Evolutionary conservation across 2,797 vertebrate genomes (phyloP).

Genomic region (Phataginus tricuspis): DNA sequence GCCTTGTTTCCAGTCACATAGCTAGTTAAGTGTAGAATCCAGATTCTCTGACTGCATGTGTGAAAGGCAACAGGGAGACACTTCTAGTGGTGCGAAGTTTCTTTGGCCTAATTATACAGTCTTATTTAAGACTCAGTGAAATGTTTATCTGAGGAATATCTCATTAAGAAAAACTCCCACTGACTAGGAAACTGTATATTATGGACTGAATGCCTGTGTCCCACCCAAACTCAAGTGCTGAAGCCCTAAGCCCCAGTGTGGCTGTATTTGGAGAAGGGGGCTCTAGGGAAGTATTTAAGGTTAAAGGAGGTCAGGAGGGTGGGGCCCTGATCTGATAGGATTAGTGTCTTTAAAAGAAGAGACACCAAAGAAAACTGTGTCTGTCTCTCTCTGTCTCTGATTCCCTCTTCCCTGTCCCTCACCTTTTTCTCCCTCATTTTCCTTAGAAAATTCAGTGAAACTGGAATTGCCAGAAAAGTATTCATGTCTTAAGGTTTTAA

Average conservation of each 20-base stretch:
- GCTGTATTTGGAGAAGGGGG: not conserved
- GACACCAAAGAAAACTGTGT: not conserved
- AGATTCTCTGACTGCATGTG: not conserved
- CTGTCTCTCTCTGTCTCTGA: not conserved
- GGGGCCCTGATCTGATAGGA: not conserved
- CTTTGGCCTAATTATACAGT: not conserved
- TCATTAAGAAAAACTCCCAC: conserved; percentile 12
- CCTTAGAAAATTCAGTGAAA: not conserved
- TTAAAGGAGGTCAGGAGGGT: not conserved
- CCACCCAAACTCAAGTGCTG: not conserved
- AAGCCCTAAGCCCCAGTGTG: not conserved
- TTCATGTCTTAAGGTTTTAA: not conserved
- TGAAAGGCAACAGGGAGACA: not conserved
- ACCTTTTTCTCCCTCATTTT: rapidly evolving
- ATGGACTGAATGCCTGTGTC: not conserved
- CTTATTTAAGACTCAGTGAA: not conserved
- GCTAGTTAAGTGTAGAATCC: not conserved
- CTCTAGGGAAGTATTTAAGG: not conserved
- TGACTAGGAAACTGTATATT: not conserved
- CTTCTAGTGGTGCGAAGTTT: not conserved
- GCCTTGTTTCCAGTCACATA: not conserved
- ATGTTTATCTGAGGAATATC: not conserved
- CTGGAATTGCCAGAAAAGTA: not conserved
- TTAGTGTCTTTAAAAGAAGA: not conserved
- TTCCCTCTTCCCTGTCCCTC: not conserved